Conservation (phyloP, 2,113 vertebrate species). For the Xyliphius kryptos region DNA sequence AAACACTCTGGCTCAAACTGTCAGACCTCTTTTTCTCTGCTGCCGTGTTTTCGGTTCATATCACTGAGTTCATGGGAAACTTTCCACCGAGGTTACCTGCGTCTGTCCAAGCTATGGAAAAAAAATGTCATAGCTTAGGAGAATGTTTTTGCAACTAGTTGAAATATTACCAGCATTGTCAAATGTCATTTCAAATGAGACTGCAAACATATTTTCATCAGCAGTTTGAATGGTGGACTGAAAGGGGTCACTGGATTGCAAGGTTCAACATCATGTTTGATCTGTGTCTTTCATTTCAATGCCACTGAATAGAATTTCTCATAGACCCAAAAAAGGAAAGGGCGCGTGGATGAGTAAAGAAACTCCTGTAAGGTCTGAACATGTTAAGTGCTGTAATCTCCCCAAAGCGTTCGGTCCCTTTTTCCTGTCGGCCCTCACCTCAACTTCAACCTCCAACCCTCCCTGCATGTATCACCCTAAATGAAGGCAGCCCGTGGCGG, state of each 20-base stretch:
- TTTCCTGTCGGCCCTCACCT: constrained; percentile 82
- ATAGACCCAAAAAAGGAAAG: constrained; percentile 43
- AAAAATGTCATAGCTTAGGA: constrained; percentile 52
- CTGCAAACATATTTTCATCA: constrained; percentile 60
- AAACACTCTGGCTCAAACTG: constrained; percentile 56
- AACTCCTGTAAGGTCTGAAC: constrained; percentile 67
- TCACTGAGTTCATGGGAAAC: constrained; percentile 65
- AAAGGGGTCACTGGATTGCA: constrained; percentile 65
- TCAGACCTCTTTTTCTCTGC: constrained; percentile 45
- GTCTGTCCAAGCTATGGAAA: constrained; percentile 52
- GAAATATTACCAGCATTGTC: constrained; percentile 71
- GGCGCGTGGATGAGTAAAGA: constrained; percentile 50
- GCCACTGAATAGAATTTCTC: constrained; percentile 55
- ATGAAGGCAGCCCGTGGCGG: constrained; percentile 73
- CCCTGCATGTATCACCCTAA: constrained; percentile 76
- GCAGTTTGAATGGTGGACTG: constrained; percentile 52
- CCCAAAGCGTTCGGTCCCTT: constrained; percentile 68
- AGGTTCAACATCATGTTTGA: constrained; percentile 66
- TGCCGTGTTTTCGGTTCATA: constrained; percentile 53
- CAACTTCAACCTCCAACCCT: constrained; percentile 92
- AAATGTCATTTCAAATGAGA: constrained; percentile 65
- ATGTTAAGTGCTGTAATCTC: constrained; percentile 80
- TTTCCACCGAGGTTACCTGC: constrained; percentile 59
- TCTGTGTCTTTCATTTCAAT: constrained; percentile 56
- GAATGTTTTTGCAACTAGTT: constrained; percentile 67